Evolutionary conservation across 1,140 invertebrate species (phyloP).

Genomic region (Nebria ingens): DNA sequence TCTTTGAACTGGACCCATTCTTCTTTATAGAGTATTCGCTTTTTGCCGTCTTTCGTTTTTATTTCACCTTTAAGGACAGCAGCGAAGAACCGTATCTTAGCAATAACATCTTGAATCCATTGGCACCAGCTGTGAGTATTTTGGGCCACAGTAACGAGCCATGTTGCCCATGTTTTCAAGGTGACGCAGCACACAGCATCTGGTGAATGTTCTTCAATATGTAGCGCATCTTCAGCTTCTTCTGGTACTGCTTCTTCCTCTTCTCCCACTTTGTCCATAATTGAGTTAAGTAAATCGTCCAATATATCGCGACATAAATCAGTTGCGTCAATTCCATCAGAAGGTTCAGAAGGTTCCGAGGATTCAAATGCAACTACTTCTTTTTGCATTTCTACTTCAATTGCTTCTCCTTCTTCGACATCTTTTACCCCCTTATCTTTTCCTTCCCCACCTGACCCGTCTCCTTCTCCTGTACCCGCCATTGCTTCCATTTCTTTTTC

Average conservation of each 20-base stretch:
- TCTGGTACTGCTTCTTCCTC: conserved; percentile 11
- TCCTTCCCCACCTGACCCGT: not conserved
- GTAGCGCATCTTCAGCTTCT: not conserved
- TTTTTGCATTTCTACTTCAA: conserved; percentile 13
- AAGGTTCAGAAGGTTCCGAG: not conserved
- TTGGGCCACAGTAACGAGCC: conserved; percentile 25
- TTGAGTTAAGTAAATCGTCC: not conserved
- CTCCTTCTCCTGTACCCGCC: not conserved
- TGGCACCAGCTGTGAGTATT: conserved; percentile 29
- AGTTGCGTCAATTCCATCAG: not conserved
- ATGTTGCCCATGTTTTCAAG: conserved; percentile 26
- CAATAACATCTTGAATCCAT: conserved; percentile 24
- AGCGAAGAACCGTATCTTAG: conserved; percentile 21
- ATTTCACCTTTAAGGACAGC: conserved; percentile 22
- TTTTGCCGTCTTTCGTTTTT: conserved; percentile 15
- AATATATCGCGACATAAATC: not conserved
- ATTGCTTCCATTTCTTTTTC: conserved; percentile 8
- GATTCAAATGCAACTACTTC: not conserved
- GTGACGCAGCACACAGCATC: conserved; percentile 25
- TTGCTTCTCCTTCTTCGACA: conserved; percentile 1
- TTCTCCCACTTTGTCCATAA: conserved; percentile 6
- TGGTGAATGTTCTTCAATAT: conserved; percentile 21
- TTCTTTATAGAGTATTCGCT: conserved; percentile 20
- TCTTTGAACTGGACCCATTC: conserved; percentile 24
- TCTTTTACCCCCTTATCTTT: conserved; percentile 2